Evolutionary conservation across 2,797 vertebrate species (phyloP).

Genomic region (Nyctibius grandis): DNA sequence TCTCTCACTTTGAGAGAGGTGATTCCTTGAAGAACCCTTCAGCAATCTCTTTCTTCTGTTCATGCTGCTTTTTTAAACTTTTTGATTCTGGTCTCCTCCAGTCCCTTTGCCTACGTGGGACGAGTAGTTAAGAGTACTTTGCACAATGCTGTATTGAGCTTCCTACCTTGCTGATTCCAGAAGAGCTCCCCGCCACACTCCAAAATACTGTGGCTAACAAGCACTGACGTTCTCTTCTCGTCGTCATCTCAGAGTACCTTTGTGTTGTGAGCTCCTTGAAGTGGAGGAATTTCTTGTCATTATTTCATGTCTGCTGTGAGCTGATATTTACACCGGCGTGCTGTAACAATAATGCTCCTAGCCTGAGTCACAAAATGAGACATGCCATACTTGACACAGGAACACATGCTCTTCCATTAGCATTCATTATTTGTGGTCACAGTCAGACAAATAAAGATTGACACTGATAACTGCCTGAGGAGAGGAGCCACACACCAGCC

Average conservation of each 20-base stretch:
- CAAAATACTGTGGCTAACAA: neutral
- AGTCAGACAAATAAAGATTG: neutral
- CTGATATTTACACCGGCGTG: rapidly evolving
- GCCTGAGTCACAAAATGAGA: neutral
- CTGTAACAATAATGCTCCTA: neutral
- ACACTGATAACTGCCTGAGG: neutral
- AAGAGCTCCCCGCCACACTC: neutral
- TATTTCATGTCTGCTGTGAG: neutral
- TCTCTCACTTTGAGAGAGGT: neutral
- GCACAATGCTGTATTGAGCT: neutral
- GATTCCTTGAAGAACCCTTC: too few species aligned
- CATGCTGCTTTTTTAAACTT: neutral
- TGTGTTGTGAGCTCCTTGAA: neutral
- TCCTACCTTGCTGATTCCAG: neutral
- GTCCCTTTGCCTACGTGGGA: neutral
- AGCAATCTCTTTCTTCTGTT: neutral
- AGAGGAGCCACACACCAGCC: neutral
- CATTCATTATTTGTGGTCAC: neutral
- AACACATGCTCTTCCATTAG: neutral
- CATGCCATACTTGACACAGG: neutral
- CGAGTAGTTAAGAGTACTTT: neutral
- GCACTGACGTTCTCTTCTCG: rapidly evolving
- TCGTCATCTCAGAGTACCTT: neutral
- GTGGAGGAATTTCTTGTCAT: neutral
- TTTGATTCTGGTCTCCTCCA: neutral